Conservation (phyloP, 2,888 invertebrate genomes). For the Therioaphis trifolii region DNA sequence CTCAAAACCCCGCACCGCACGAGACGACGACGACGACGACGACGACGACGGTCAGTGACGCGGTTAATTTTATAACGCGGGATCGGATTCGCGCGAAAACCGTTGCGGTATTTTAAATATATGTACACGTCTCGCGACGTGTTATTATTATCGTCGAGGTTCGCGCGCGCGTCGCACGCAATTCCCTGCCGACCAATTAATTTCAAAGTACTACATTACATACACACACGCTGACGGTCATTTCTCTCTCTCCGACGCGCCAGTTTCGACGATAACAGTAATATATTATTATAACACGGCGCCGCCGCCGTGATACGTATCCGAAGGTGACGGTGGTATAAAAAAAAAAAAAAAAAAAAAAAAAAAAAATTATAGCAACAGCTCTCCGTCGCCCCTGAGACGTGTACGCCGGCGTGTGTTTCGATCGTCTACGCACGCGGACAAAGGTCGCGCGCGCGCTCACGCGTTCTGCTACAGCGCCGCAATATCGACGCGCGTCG, state of each 20-base stretch:
- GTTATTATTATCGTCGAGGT: not conserved
- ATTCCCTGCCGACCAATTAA: not conserved
- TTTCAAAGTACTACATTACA: too few species aligned
- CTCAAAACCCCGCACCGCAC: too few species aligned
- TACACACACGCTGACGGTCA: too few species aligned
- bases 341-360: too few species aligned
- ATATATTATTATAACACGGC: too few species aligned
- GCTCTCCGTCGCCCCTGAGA: not conserved
- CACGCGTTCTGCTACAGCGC: too few species aligned
- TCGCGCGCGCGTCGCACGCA: not conserved
- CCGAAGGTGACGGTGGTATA: too few species aligned
- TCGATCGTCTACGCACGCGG: not conserved
- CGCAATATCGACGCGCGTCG: not conserved
- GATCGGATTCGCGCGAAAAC: too few species aligned
- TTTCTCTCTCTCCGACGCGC: not conserved
- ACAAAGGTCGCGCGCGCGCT: not conserved
- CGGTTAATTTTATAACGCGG: too few species aligned
- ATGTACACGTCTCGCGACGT: not conserved
- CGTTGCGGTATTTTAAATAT: conserved; percentile 6
- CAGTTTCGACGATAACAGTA: not conserved
- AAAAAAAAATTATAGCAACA: too few species aligned
- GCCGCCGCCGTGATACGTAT: not conserved
- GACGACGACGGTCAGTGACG: too few species aligned
- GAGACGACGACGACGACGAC: too few species aligned
- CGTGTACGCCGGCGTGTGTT: not conserved